A percentile compares a stretch with the other conserved stretches of the same genome.
Conservation (phyloP, 2,797 vertebrate genomes). For the Capromys pilorides region DNA sequence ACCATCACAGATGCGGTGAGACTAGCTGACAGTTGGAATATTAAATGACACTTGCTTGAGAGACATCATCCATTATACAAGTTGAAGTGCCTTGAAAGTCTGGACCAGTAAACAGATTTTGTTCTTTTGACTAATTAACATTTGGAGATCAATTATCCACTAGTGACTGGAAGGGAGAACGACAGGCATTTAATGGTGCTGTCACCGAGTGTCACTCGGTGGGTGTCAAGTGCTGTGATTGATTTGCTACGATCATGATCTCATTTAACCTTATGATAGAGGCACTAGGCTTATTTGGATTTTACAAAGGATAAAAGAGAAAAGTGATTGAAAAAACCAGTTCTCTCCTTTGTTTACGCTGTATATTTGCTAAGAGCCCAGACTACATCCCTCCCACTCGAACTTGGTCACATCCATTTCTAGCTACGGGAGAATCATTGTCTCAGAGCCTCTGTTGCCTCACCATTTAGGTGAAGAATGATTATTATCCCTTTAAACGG, state of each 20-base stretch:
- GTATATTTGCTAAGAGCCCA: not conserved
- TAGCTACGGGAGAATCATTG: not conserved
- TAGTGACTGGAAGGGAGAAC: not conserved
- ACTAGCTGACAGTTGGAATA: not conserved
- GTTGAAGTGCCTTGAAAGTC: conserved; percentile 1
- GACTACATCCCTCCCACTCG: not conserved
- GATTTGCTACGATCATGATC: not conserved
- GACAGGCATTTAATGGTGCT: not conserved
- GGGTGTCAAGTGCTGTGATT: not conserved
- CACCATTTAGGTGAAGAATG: not conserved
- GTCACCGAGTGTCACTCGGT: not conserved
- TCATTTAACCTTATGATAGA: not conserved
- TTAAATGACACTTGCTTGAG: not conserved
- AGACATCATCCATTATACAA: not conserved
- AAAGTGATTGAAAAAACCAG: not conserved
- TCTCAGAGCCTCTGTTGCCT: not conserved
- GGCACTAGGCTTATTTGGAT: not conserved
- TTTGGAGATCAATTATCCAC: not conserved
- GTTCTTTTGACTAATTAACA: not conserved
- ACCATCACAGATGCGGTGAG: not conserved
- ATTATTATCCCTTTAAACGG: not conserved
- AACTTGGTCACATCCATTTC: not conserved
- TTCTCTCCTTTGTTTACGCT: not conserved
- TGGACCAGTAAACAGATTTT: conserved; percentile 24
- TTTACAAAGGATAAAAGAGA: conserved; percentile 3